phyloP scores from a whole-genome alignment of 2,113 vertebrate species.

The Actenoides lindsayi region DNA sequence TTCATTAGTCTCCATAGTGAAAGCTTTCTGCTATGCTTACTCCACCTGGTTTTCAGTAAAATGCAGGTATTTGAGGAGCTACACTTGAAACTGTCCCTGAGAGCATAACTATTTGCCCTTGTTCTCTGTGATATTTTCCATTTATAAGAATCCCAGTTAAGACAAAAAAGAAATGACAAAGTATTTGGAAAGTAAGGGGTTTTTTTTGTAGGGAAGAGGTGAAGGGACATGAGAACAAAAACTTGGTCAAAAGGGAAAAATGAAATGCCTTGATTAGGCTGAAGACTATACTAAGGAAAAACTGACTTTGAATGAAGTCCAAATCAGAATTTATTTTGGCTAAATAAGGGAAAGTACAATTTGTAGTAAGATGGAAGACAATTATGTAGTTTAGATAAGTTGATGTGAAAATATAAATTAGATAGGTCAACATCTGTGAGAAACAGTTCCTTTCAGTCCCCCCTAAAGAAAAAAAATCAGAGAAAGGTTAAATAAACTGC shows the following conservation, averaged over 20 bases:
- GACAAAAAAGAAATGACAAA: not conserved
- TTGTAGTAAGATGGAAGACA: not conserved
- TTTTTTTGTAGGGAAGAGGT: accelerated
- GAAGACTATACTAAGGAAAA: not conserved
- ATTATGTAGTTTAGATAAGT: not conserved
- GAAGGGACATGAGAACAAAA: not conserved
- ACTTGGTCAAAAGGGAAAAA: not conserved
- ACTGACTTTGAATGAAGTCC: not conserved
- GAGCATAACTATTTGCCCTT: not conserved
- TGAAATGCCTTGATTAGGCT: not conserved
- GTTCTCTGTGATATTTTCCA: not conserved
- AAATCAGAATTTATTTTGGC: not conserved
- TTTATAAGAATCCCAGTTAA: not conserved
- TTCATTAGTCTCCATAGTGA: not conserved
- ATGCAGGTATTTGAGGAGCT: not conserved
- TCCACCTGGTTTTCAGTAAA: not conserved
- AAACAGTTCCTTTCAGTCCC: not conserved
- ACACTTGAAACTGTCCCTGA: not conserved
- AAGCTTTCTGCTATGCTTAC: not conserved
- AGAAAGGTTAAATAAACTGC: not conserved
- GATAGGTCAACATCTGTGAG: not conserved
- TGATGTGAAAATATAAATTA: not conserved
- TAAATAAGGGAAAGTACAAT: not conserved
- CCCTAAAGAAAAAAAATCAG: not conserved
- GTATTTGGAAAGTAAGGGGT: not conserved